phyloP scores from a whole-genome alignment of 2,113 vertebrate species.

The Sterrhoptilus dennistouni region DNA sequence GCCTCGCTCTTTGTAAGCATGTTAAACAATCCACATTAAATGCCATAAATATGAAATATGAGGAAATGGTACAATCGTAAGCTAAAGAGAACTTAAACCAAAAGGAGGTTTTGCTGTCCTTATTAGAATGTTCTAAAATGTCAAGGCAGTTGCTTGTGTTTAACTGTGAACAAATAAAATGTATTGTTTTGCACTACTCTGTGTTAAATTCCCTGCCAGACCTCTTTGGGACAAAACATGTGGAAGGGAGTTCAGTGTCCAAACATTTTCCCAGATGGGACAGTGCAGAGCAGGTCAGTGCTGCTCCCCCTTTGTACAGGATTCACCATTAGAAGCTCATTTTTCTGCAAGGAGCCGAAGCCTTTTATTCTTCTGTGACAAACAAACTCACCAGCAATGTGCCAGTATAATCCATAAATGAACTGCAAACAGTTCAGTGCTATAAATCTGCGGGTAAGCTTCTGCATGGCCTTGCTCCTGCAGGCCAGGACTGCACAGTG shows the following conservation, averaged over 20 bases:
- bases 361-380: not conserved
- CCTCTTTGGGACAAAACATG: not conserved
- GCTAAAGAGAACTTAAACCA: constrained; percentile 75
- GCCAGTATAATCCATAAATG: not conserved
- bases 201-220: constrained; percentile 8
- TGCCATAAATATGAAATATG: constrained; percentile 80
- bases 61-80: constrained; percentile 89
- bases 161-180: constrained; percentile 99
- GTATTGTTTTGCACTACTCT: constrained; percentile 96
- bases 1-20: constrained; percentile 90
- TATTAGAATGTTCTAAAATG: constrained; percentile 83
- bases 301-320: not conserved
- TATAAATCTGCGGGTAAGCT: accelerated
- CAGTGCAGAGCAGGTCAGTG: not conserved
- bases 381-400: accelerated
- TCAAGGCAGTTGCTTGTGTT: constrained; percentile 97
- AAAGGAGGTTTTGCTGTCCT: constrained; percentile 76
- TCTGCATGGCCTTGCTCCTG: not conserved
- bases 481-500: not conserved
- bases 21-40: constrained; percentile 88
- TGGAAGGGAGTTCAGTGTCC: not conserved
- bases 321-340: not conserved
- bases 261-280: not conserved
- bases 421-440: not conserved
- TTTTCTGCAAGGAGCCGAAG: not conserved